Evolutionary conservation across 2,888 invertebrate species (phyloP).

Genomic region (Apamea anceps): DNA sequence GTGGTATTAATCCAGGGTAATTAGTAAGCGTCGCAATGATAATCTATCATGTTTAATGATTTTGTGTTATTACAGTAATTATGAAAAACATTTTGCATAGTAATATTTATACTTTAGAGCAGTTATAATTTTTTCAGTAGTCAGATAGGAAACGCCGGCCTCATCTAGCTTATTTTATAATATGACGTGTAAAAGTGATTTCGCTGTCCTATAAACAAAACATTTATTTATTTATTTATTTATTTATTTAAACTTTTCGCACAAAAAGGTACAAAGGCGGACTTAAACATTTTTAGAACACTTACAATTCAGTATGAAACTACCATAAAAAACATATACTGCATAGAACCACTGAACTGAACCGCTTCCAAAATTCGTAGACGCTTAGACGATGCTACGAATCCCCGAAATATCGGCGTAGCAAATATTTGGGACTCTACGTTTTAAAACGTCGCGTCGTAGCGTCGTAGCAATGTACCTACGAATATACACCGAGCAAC

Average conservation of each 20-base stretch:
- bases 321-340: neutral
- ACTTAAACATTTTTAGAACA: too few species aligned
- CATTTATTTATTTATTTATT: too few species aligned
- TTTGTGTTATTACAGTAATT: neutral
- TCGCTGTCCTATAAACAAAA: too few species aligned
- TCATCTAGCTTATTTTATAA: too few species aligned
- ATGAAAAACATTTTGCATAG: neutral
- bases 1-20: conserved; percentile 14
- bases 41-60: conserved; percentile 23
- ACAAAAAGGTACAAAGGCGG: too few species aligned
- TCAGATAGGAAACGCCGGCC: too few species aligned
- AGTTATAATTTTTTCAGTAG: neutral
- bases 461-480: neutral
- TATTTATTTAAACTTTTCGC: too few species aligned
- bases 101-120: neutral
- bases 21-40: conserved; percentile 33
- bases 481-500: neutral
- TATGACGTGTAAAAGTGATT: too few species aligned
- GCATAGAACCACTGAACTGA: neutral
- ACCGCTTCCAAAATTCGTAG: conserved; percentile 16
- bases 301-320: neutral
- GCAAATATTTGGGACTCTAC: conserved; percentile 22
- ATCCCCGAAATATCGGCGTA: conserved; percentile 15
- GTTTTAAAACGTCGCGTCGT: neutral
- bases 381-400: conserved; percentile 22